These are phyloP conservation scores for Mylabris phalerata DNA, from an alignment of 1,140 invertebrate species.

Conservation along the genomic window DNA sequence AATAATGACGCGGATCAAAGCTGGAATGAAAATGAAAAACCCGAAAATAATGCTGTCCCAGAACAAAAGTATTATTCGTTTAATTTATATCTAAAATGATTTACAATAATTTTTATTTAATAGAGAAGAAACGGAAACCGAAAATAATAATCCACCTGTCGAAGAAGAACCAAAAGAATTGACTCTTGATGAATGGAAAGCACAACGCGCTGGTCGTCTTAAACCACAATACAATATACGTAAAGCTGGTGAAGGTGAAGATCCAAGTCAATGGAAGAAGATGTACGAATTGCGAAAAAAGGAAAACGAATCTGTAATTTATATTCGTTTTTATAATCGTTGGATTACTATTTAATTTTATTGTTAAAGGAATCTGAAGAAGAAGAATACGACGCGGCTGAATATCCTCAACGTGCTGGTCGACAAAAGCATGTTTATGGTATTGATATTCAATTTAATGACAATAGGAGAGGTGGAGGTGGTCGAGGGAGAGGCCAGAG, in stretches of 20 bases:
- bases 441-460: slow-evolving; percentile 85
- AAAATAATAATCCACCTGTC: slow-evolving; percentile 45
- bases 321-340: too few species aligned
- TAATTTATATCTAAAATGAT: slow-evolving; percentile 1
- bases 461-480: slow-evolving; percentile 63
- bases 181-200: slow-evolving; percentile 86
- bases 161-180: slow-evolving; percentile 74
- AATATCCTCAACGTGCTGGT: slow-evolving; percentile 81
- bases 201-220: slow-evolving; percentile 60
- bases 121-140: slow-evolving; percentile 44
- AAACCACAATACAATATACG: slow-evolving; percentile 83
- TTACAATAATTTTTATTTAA: slow-evolving; percentile 8
- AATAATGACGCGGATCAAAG: slow-evolving; percentile 31
- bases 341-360: slow-evolving; percentile 3
- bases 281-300: slow-evolving; percentile 79
- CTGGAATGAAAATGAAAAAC: slow-evolving; percentile 46
- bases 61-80: slow-evolving; percentile 32
- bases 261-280: slow-evolving; percentile 86
- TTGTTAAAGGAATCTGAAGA: slow-evolving; percentile 43
- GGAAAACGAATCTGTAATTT: slow-evolving; percentile 50
- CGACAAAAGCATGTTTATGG: slow-evolving; percentile 80
- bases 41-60: slow-evolving; percentile 40
- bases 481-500: slow-evolving; percentile 53
- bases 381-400: slow-evolving; percentile 68
- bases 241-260: slow-evolving; percentile 88